Evolutionary conservation across 2,888 invertebrate genomes (phyloP).

Genomic region (Catocala sponsa): DNA sequence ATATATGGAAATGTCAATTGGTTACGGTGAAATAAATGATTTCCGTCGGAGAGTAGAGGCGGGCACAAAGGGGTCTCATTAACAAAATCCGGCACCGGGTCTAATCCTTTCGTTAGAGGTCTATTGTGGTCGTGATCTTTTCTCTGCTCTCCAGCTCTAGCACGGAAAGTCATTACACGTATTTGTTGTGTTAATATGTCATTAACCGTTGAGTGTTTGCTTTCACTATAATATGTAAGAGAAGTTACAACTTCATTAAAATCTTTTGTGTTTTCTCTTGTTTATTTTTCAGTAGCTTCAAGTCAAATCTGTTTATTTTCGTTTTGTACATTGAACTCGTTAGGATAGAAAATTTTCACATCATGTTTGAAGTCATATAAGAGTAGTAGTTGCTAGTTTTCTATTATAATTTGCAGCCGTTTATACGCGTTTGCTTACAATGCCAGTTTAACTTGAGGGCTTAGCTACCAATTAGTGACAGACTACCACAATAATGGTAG

Average conservation of each 20-base stretch:
- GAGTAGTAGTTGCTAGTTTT: slow-evolving; percentile 1
- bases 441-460: slow-evolving; percentile 6
- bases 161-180: slow-evolving; percentile 53
- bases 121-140: slow-evolving; percentile 69
- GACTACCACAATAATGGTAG: slow-evolving; percentile 1
- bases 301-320: slow-evolving; percentile 5
- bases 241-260: slow-evolving; percentile 28
- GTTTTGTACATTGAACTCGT: no score
- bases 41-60: slow-evolving; percentile 72
- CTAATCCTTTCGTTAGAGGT: slow-evolving; percentile 86
- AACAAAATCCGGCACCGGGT: slow-evolving; percentile 77
- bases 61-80: slow-evolving; percentile 80
- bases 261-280: slow-evolving; percentile 11
- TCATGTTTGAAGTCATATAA: background rate
- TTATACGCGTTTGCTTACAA: slow-evolving; percentile 2
- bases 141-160: slow-evolving; percentile 35
- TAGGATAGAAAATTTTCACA: background rate
- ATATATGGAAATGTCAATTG: slow-evolving; percentile 74
- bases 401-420: slow-evolving; percentile 5
- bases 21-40: slow-evolving; percentile 81
- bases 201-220: slow-evolving; percentile 45
- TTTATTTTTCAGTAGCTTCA: slow-evolving; percentile 13
- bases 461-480: slow-evolving; percentile 10
- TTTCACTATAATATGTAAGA: slow-evolving; percentile 24
- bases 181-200: slow-evolving; percentile 62